A percentile compares a stretch with the other conserved stretches of the same genome.
Evolutionary conservation across 2,797 vertebrate genomes (phyloP).

Genomic region (Okamejei kenojei): DNA sequence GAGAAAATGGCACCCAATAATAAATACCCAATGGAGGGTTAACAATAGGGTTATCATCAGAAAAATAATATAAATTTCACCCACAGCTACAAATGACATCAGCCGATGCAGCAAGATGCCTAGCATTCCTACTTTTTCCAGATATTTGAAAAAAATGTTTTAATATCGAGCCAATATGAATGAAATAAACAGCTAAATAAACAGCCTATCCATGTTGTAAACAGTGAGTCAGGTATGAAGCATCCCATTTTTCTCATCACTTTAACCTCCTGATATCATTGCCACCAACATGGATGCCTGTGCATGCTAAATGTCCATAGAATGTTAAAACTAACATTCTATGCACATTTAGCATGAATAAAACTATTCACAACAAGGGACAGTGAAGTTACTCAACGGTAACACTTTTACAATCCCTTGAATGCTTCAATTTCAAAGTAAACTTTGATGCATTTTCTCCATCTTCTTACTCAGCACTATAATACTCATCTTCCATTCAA

Average conservation of each 20-base stretch:
- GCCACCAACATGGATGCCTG: neutral
- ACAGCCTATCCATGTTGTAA: neutral
- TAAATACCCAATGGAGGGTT: neutral
- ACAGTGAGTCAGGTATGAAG: neutral
- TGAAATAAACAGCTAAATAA: too few species aligned
- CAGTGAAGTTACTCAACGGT: neutral
- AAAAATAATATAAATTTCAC: neutral
- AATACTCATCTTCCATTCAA: neutral
- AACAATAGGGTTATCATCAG: neutral
- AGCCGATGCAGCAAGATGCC: neutral
- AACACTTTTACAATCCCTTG: neutral
- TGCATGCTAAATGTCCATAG: neutral
- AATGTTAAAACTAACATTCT: neutral
- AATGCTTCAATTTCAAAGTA: neutral
- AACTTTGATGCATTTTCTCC: neutral
- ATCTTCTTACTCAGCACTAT: neutral
- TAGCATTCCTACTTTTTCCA: neutral
- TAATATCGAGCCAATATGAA: too few species aligned
- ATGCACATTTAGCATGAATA: too few species aligned
- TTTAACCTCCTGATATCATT: neutral
- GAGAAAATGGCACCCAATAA: neutral
- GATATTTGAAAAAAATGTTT: neutral
- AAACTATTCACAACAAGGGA: neutral
- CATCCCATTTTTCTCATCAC: neutral
- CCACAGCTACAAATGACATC: neutral